Evolutionary conservation across 2,113 vertebrate species (phyloP), one percentile per base, ranked within the genome.

Genomic region (Poecilia latipinna): DNA sequence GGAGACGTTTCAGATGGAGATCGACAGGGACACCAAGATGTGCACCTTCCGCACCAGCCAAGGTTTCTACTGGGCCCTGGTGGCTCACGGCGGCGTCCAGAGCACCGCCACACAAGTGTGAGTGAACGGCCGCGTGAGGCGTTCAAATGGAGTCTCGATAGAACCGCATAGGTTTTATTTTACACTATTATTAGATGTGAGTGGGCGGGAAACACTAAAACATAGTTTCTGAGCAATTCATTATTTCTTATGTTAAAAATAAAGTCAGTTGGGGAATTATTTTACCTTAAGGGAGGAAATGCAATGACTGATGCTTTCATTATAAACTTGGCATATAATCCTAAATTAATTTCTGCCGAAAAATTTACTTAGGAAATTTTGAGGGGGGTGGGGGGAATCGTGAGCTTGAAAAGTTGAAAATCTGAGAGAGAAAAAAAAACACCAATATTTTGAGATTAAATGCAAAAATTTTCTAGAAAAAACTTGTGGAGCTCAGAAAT

Each of bases 1-100:
- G 1, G 98, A 99, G 91, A 98, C 96, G 1, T 99, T 98, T 94
- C 96, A 99, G 93, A 96, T 99, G 95, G 97, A 98, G 85, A 96
- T 97, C 2, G 95, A 98, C 90, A 95, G 89, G 1, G 96, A 98
- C 66, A 98, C 93, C 75, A 96, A 92, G 89, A 97, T 96, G 87
- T 97, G 96, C 74, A 96, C 93, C 62, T 97, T 99, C 70, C 95
- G 97, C 75, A 95, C 96, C 90, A 96, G 95, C 86, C 92, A 94
- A 0, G 97, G 97, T 68, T 95, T 95, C 86, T 98, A 97, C 93
- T 99, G 97, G 97, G 95, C 94, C 28, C 94, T 99, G 65, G 97
- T 99, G 90, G 90, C 95, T 74, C 97, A 99, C 0, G 97, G 97
- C 72, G 97, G 97, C 74, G 96, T 99, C 91, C 96, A 98, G 92